Evolutionary conservation across 2,113 vertebrate genomes (phyloP), one percentile per base, ranked within the genome.

Genomic region (Ophthalmolycus amberensis): DNA sequence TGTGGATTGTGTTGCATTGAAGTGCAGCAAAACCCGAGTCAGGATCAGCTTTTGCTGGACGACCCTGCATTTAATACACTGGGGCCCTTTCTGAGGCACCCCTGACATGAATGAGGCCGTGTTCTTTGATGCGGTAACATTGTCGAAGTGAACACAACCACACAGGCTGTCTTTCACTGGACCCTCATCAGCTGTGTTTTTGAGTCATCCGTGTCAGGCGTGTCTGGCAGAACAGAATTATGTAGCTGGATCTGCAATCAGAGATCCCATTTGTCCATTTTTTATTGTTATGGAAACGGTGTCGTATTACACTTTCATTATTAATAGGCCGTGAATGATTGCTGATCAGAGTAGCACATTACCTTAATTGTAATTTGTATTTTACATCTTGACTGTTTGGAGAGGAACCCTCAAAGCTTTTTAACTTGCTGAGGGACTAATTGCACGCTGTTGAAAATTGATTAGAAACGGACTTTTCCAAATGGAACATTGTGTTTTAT

Each of bases 371-470:
- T 56, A 25, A 9, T 25, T 56, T n/a, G 25, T 3, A 1, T 59
- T 29, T 59, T 38, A 63, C 18, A 37, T 37, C 34, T 38, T 64
- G 14, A 32, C 27, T 60, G 27, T 29, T 58, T 12, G 59, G 56
- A 59, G 25, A 59, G 56, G 27, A 59, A 59, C 15, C 6, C 27
- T 60, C 6, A 60, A 32, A 74, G 16, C 29, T 37, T 65, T 74
- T 73, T 46, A 54, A 81, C 71, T 79, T 77, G 42, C 48, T 38
- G 18, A 77, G 46, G 25, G 46, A 62, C 54, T 69, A 77, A 86
- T 83, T 80, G 71, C 46, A 77, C 32, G 42, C 52, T 68, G 32
- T 32, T 60, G 15, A 83, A 78, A 80, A 71, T n/a, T 72, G 50
- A 80, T 89, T 75, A 29, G 32, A 60, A 67, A 72, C 40, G 38